These are phyloP conservation scores for Myotis daubentonii DNA, from an alignment of 2,797 vertebrate species.

Conservation along the genomic window DNA sequence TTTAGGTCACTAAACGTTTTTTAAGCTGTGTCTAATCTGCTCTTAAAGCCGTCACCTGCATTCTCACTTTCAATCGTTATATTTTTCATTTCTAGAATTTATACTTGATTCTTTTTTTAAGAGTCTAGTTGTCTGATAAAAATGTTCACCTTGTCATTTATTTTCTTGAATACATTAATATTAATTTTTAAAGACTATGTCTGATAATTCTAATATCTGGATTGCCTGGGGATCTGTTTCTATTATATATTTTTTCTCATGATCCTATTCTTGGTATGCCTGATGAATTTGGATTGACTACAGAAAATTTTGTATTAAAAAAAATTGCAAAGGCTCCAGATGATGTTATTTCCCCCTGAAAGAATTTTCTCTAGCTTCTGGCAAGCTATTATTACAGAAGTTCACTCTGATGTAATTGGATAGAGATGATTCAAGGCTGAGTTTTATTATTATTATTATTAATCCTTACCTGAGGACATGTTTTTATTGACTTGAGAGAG, in stretches of 20 bases:
- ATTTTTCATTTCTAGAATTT: conserved; percentile 33
- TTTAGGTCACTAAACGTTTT: not conserved
- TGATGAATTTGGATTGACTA: not conserved
- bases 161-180: not conserved
- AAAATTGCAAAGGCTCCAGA: not conserved
- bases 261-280: not conserved
- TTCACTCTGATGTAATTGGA: not conserved
- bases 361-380: not conserved
- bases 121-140: not conserved
- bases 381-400: not conserved
- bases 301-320: not conserved
- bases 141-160: not conserved
- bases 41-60: not conserved
- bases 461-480: not conserved
- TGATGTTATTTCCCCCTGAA: not conserved
- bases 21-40: not conserved
- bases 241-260: not conserved
- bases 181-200: not conserved
- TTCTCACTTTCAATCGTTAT: not conserved
- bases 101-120: not conserved
- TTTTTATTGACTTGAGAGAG: not conserved
- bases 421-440: not conserved
- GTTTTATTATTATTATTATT: not conserved
- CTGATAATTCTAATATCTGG: not conserved
- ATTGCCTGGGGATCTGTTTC: not conserved